Evolutionary conservation across 2,113 vertebrate species (phyloP).

Genomic region (Periophthalmodon schlosseri): DNA sequence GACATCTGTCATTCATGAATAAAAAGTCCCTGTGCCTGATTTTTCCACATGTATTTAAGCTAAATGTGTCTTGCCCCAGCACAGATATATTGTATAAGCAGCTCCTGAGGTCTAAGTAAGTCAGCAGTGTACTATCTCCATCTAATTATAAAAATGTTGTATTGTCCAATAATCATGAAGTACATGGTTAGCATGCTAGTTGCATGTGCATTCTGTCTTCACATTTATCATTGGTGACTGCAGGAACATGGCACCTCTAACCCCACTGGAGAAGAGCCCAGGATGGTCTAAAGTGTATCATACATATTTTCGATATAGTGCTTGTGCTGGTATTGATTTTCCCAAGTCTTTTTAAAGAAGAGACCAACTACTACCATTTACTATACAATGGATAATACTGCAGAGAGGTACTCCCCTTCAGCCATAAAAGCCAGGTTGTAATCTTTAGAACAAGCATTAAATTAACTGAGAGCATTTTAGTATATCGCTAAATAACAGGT

Average conservation of each 20-base stretch:
- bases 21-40: too few species aligned
- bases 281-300: neutral
- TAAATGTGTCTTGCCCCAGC: too few species aligned
- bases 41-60: too few species aligned
- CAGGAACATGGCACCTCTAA: neutral
- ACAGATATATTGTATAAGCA: too few species aligned
- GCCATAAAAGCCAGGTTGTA: neutral
- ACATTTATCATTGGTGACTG: neutral
- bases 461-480: neutral
- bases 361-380: neutral
- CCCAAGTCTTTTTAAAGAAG: neutral
- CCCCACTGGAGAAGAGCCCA: neutral
- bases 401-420: neutral
- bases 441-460: neutral
- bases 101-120: too few species aligned
- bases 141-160: too few species aligned
- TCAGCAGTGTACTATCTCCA: too few species aligned
- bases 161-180: too few species aligned
- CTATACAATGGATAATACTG: neutral
- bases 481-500: neutral
- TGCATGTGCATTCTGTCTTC: neutral
- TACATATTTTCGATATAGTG: constrained; percentile 1
- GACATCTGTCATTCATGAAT: too few species aligned
- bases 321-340: constrained; percentile 8
- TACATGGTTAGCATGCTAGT: too few species aligned